A percentile compares a stretch with the other conserved stretches of the same genome.
phyloP scores from a whole-genome alignment of 2,113 vertebrate genomes.

The Symphodus melops region DNA sequence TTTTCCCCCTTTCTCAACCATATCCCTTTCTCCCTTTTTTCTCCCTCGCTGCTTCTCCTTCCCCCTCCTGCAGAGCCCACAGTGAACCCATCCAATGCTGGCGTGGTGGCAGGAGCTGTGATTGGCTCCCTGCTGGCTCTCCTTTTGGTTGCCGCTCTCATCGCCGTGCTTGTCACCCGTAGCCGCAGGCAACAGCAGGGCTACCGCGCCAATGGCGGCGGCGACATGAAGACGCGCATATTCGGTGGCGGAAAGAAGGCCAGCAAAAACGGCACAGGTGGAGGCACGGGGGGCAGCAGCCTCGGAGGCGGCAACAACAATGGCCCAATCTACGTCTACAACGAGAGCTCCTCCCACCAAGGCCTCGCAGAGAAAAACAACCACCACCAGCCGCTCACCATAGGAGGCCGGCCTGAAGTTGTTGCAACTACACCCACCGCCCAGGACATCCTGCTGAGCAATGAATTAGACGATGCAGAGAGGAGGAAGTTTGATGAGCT shows the following conservation, averaged over 20 bases:
- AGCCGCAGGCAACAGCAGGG: constrained; percentile 83
- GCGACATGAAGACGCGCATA: constrained; percentile 85
- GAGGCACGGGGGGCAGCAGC: constrained; percentile 59
- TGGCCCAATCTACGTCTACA: constrained; percentile 81
- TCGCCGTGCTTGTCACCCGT: constrained; percentile 82
- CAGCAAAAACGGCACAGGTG: constrained; percentile 82
- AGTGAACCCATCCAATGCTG: constrained; percentile 80
- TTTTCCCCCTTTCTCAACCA: constrained; percentile 49
- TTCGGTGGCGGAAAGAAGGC: constrained; percentile 85
- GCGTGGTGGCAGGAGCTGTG: constrained; percentile 87
- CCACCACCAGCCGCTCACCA: constrained; percentile 75
- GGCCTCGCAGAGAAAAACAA: constrained; percentile 81
- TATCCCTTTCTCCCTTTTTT: constrained; percentile 44
- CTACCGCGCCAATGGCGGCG: constrained; percentile 76
- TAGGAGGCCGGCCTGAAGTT: constrained; percentile 62
- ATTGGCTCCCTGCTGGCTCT: constrained; percentile 88
- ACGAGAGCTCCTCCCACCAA: constrained; percentile 73
- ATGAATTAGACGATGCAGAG: constrained; percentile 81
- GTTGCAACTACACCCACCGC: constrained; percentile 74
- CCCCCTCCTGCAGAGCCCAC: constrained; percentile 84
- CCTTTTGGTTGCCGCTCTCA: constrained; percentile 84
- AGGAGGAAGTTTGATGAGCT: constrained; percentile 85
- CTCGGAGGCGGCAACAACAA: constrained; percentile 80
- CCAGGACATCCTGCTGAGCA: constrained; percentile 83
- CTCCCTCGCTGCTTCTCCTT: constrained; percentile 16